Conservation (phyloP, 2,113 vertebrate species). For the Dissostichus mawsoni region DNA sequence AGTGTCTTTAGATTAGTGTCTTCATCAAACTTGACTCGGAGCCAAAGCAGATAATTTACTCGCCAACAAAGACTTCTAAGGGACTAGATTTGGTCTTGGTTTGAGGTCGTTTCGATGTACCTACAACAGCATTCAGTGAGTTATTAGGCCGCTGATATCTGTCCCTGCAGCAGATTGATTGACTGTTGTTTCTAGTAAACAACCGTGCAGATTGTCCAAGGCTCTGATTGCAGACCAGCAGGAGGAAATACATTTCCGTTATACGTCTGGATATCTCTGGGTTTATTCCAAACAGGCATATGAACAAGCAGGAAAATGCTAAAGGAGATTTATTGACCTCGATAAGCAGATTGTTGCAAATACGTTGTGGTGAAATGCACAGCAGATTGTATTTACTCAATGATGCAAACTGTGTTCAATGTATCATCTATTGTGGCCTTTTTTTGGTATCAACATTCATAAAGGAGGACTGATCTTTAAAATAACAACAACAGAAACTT, state of each 20-base stretch:
- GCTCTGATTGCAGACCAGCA: conserved; percentile 37
- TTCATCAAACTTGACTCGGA: conserved; percentile 48
- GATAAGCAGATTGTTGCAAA: not conserved
- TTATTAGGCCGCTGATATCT: conserved; percentile 38
- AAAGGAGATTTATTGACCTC: not conserved
- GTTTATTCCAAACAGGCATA: conserved; percentile 47
- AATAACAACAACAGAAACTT: too few species aligned
- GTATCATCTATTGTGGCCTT: not conserved
- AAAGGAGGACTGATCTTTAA: too few species aligned
- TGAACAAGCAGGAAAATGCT: not conserved
- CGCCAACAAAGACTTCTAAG: conserved; percentile 35
- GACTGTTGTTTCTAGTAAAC: conserved; percentile 38
- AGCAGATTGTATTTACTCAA: not conserved
- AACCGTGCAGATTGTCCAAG: conserved; percentile 23
- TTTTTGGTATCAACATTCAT: too few species aligned
- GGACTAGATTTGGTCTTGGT: conserved; percentile 25
- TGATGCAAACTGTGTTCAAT: not conserved
- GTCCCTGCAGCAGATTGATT: conserved; percentile 41
- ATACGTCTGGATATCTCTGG: conserved; percentile 20
- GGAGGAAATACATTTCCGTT: conserved; percentile 36
- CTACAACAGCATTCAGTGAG: conserved; percentile 4
- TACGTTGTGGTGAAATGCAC: not conserved
- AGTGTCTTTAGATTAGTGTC: conserved; percentile 16
- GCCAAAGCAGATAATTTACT: conserved; percentile 43
- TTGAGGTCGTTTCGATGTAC: conserved; percentile 17